A percentile compares a stretch with the other conserved stretches of the same genome.
These are phyloP conservation scores for Encarsia formosa DNA, from an alignment of 2,888 invertebrate genomes.

Conservation along the genomic window DNA sequence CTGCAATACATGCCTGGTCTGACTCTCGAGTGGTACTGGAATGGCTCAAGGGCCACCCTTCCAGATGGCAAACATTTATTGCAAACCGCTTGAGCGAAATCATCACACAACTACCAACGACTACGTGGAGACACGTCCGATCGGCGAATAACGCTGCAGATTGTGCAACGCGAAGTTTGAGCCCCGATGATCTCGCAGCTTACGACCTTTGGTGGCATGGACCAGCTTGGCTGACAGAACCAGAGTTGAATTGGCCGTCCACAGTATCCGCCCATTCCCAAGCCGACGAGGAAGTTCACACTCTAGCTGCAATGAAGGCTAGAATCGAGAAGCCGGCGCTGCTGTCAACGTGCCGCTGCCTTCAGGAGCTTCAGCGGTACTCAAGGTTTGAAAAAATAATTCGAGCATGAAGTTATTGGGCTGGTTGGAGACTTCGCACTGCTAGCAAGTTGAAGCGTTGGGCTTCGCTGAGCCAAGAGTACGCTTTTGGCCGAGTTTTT, in stretches of 20 bases:
- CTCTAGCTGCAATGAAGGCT: not conserved
- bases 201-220: not conserved
- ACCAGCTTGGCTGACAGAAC: not conserved
- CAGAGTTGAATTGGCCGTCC: not conserved
- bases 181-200: not conserved
- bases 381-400: not conserved
- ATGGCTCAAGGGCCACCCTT: not conserved
- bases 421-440: not conserved
- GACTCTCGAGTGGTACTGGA: not conserved
- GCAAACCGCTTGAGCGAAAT: not conserved
- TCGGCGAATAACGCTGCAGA: not conserved
- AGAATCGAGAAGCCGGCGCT: not conserved
- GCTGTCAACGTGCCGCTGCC: not conserved
- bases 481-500: not conserved
- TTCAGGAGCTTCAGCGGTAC: not conserved
- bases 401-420: not conserved
- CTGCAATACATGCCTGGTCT: not conserved
- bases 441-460: not conserved
- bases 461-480: not conserved
- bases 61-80: too few species aligned
- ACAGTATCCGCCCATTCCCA: not conserved
- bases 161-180: not conserved
- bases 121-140: not conserved
- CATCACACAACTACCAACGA: not conserved
- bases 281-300: not conserved